Evolutionary conservation across 2,797 vertebrate species (phyloP).

Genomic region (Cirrhinus mrigala): DNA sequence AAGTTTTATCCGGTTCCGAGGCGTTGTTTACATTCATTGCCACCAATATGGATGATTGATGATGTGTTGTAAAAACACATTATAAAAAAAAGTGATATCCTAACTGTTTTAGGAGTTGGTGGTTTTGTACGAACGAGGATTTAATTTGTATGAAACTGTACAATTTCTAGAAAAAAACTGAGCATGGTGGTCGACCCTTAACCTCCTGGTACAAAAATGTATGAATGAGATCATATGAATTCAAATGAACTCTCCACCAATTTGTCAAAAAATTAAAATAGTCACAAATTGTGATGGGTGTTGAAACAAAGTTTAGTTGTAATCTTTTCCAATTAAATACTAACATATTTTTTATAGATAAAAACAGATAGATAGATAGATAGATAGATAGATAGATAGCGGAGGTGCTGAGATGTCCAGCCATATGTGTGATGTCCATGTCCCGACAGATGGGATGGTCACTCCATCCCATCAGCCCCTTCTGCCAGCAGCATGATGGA

Average conservation of each 20-base stretch:
- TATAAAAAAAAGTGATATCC: not conserved
- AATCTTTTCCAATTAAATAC: not conserved
- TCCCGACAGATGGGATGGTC: conserved; percentile 31
- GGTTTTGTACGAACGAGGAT: not conserved
- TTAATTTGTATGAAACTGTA: not conserved
- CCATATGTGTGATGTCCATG: conserved; percentile 34
- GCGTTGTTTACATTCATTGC: too few relatives aligned
- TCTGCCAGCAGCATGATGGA: conserved; percentile 57
- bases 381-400: not conserved
- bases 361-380: not conserved
- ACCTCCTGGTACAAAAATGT: not conserved
- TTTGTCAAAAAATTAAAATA: not conserved
- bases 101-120: not conserved
- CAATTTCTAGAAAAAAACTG: too few relatives aligned
- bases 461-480: conserved; percentile 39
- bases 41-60: too few relatives aligned
- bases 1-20: too few relatives aligned
- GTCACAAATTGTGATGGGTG: not conserved
- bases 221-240: not conserved
- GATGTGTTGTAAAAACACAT: too few relatives aligned
- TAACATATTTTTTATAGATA: not conserved
- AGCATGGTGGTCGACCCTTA: too few relatives aligned
- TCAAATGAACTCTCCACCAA: not conserved
- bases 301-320: not conserved
- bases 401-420: conserved; percentile 33